Percentiles rank a stretch among this genome's conserved stretches.
Evolutionary conservation across 2,888 invertebrate species (phyloP).

Genomic region (Cylloceria caligata): DNA sequence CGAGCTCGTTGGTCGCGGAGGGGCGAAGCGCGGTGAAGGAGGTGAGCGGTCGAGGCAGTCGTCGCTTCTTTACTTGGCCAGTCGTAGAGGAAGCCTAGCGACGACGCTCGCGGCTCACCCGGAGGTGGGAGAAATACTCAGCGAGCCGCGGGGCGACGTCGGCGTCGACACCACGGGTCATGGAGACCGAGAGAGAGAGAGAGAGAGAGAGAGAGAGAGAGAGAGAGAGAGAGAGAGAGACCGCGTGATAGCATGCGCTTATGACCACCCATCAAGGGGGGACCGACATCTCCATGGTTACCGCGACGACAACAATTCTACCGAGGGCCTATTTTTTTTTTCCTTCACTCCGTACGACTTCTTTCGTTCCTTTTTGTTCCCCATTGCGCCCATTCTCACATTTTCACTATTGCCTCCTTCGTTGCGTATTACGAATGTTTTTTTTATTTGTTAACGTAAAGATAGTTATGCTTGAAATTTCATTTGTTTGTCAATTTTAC

Average conservation of each 20-base stretch:
- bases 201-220: slow-evolving; percentile 42
- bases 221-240: slow-evolving; percentile 29
- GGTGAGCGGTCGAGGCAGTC: slow-evolving; percentile 67
- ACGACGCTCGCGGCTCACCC: slow-evolving; percentile 13
- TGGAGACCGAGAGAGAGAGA: slow-evolving; percentile 33
- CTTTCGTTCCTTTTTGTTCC: slow-evolving; percentile 36
- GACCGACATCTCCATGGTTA: slow-evolving; percentile 81
- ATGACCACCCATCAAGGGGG: slow-evolving; percentile 81
- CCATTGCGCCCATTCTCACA: too few relatives aligned
- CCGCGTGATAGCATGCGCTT: slow-evolving; percentile 71
- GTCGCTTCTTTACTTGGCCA: slow-evolving; percentile 79
- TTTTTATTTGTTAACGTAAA: too few relatives aligned
- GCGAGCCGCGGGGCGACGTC: slow-evolving; percentile 27
- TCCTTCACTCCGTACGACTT: slow-evolving; percentile 45
- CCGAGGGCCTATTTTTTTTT: slow-evolving; percentile 77
- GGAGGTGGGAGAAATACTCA: slow-evolving; percentile 34
- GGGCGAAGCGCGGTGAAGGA: slow-evolving; percentile 61
- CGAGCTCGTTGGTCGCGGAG: too few relatives aligned
- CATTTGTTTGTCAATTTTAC: background rate
- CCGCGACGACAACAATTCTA: slow-evolving; percentile 83
- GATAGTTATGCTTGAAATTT: too few relatives aligned
- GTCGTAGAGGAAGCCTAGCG: slow-evolving; percentile 77
- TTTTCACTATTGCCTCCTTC: too few relatives aligned
- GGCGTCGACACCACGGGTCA: slow-evolving; percentile 24
- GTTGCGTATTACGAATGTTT: background rate